A percentile compares a stretch with the other conserved stretches of the same genome.
Conservation (phyloP, 1,140 invertebrate genomes). For the Latrodectus geometricus region DNA sequence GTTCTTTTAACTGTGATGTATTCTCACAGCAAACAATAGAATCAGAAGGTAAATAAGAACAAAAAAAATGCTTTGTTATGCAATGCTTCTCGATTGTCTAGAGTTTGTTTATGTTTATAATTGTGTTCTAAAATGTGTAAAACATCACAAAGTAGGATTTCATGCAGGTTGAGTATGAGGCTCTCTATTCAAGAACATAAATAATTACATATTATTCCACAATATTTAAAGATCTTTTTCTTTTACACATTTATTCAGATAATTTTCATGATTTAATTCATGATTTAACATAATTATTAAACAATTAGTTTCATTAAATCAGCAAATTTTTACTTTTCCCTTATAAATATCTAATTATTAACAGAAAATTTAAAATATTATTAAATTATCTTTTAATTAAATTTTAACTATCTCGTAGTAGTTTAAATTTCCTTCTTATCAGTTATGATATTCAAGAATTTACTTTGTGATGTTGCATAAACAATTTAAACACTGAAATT, state of each 20-base stretch:
- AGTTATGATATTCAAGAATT: background rate
- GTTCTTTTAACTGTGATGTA: conserved; percentile 29
- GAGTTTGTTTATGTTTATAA: conserved; percentile 46
- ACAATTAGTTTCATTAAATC: background rate
- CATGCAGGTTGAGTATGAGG: background rate
- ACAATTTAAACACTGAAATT: background rate
- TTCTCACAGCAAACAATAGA: conserved; percentile 21
- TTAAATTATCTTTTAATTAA: background rate
- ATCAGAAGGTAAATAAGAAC: conserved; percentile 13
- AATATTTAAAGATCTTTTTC: background rate
- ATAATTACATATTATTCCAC: background rate
- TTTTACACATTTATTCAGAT: background rate
- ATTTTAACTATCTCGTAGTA: background rate
- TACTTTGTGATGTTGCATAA: conserved; percentile 48
- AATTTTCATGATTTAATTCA: background rate
- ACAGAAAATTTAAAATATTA: too few relatives aligned
- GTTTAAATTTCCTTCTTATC: background rate
- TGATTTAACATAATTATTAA: background rate
- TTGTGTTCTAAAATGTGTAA: conserved; percentile 32
- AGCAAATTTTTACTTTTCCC: background rate
- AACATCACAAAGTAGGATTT: conserved; percentile 45
- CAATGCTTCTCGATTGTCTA: conserved; percentile 55
- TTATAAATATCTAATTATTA: too few relatives aligned
- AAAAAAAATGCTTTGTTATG: conserved; percentile 1
- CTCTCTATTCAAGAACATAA: background rate